Evolutionary conservation across 2,888 invertebrate species (phyloP), one percentile per base, ranked within the genome.

Genomic region (Anoplius nigerrimus): DNA sequence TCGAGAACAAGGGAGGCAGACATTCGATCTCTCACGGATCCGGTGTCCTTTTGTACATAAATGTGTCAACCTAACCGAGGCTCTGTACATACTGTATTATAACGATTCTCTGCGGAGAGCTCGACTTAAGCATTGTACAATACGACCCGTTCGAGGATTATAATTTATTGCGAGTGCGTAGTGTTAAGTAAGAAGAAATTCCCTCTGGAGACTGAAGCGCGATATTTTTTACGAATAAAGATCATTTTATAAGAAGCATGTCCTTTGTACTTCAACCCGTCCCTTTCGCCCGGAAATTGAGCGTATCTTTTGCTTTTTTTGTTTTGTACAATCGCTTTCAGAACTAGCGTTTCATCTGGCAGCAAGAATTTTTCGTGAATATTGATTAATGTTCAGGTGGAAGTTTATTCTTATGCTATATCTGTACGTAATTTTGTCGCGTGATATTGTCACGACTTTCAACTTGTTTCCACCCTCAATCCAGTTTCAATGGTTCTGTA

Each of bases 81-180:
- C n/a, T 15, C 43, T 79, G 78, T 79, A 79, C 54, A 79, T 79
- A 66, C 71, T 79, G 78, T 79, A 76, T 62, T 15, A 64, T 70
- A 60, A 6, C n/a, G n/a, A n/a, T 42, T 13, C 0, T 8, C 51
- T 42, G 43, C 18, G 53, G 21, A 16, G 56, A 69, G 61, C 48
- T 59, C 51, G 48, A 20, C 18, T 63, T 66, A 62, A 62, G 43
- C 8, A n/a, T 61, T 72, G 74, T 77, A 79, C 62, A 1, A 76
- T 79, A 71, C 66, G 48, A 42, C 6, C 34, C 34, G 34, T 60
- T 69, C 5, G 13, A 48, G n/a, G 48, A 64, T 52, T 69, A 71
- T 79, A 76, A 79, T 79, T 79, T 78, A 78, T 74, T 68, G 69
- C 61, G 68, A 67, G 64, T 66, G 59, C 11, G 11, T 6, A 34